Evolutionary conservation across 2,113 vertebrate species (phyloP).

Genomic region (Gallinago media): DNA sequence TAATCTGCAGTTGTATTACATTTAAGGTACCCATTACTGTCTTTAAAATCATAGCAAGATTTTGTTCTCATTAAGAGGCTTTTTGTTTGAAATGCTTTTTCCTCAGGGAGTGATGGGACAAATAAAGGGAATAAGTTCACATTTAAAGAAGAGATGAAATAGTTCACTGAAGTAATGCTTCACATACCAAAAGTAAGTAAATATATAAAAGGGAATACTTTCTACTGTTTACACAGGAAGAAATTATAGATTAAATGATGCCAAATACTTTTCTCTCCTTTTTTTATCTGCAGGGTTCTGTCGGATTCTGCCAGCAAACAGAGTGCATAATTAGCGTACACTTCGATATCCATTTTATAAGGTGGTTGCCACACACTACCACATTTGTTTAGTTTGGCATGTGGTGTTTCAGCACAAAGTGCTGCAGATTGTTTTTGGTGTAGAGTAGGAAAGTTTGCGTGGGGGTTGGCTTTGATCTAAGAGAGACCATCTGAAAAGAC

Average conservation of each 20-base stretch:
- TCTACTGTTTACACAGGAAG: not conserved
- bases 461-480: not conserved
- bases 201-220: not conserved
- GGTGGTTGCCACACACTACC: not conserved
- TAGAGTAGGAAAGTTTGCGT: not conserved
- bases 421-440: not conserved
- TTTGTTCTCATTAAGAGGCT: not conserved
- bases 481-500: not conserved
- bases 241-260: not conserved
- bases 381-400: not conserved
- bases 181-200: not conserved
- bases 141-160: not conserved
- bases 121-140: not conserved
- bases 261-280: not conserved
- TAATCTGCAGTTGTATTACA: not conserved
- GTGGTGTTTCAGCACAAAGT: not conserved
- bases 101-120: not conserved
- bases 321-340: not conserved
- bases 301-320: not conserved
- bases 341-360: not conserved
- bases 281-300: not conserved
- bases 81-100: not conserved
- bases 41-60: not conserved
- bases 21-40: not conserved
- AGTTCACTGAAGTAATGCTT: not conserved